Percentiles rank a stretch among this genome's conserved stretches.
Evolutionary conservation across 1,140 invertebrate genomes (phyloP).

Genomic region (Papilio dardanus): DNA sequence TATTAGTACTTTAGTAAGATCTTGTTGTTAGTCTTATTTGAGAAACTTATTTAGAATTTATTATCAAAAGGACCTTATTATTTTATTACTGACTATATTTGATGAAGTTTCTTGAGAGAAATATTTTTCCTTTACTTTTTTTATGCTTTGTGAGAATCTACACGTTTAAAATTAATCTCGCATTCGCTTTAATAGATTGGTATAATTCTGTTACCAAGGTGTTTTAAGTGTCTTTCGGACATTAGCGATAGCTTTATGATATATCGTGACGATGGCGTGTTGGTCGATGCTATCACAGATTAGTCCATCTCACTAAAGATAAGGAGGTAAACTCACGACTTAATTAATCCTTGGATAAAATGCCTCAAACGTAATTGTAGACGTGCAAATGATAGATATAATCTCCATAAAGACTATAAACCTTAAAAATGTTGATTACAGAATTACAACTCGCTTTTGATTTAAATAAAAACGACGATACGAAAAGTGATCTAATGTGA

Average conservation of each 20-base stretch:
- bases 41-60: not conserved
- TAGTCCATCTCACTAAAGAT: conserved; percentile 56
- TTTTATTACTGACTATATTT: not conserved
- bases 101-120: not conserved
- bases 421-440: not conserved
- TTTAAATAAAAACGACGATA: not conserved
- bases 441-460: not conserved
- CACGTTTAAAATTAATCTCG: no score
- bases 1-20: no score
- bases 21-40: not conserved
- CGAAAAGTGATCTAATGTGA: not conserved
- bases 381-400: conserved; percentile 30
- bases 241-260: conserved; percentile 17
- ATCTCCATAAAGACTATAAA: conserved; percentile 21
- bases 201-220: not conserved
- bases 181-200: no score
- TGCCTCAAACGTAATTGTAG: conserved; percentile 43
- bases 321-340: conserved; percentile 51
- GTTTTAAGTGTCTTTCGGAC: conserved; percentile 7
- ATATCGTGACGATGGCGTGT: conserved; percentile 34
- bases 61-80: not conserved
- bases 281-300: conserved; percentile 59
- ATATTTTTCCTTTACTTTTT: no score
- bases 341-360: conserved; percentile 61
- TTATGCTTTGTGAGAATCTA: no score